phyloP scores from a whole-genome alignment of 92 coral and sea anemone species.

The Bergia sp. region DNA sequence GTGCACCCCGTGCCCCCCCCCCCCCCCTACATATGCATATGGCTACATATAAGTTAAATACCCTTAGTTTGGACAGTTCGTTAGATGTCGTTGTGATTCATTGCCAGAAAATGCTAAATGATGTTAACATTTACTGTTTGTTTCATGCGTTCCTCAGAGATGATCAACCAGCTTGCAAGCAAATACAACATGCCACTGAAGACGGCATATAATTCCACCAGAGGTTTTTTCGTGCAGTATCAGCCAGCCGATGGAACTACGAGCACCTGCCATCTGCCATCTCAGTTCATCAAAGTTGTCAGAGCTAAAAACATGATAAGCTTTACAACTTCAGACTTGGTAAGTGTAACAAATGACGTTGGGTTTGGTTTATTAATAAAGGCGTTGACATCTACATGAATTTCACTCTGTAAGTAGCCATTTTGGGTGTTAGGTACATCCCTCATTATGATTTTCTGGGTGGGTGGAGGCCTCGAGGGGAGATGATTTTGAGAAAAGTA shows the following conservation, averaged over 20 bases:
- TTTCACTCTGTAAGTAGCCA: too few species aligned
- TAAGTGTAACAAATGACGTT: conserved; percentile 39
- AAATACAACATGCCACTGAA: conserved; percentile 86
- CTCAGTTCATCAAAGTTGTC: conserved; percentile 82
- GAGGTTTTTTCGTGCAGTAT: conserved; percentile 90
- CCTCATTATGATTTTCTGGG: too few species aligned
- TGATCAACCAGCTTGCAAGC: conserved; percentile 85
- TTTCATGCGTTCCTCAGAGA: conserved; percentile 53
- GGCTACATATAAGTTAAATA: too few species aligned
- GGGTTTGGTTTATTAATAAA: too few species aligned
- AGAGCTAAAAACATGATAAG: conserved; percentile 74
- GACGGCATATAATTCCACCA: conserved; percentile 86
- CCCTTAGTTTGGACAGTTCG: too few species aligned
- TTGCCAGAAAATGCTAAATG: not conserved
- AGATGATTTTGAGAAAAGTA: too few species aligned
- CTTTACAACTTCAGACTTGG: conserved; percentile 91
- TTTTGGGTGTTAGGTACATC: too few species aligned
- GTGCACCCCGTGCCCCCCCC: too few species aligned
- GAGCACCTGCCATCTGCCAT: conserved; percentile 71
- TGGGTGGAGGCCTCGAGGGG: too few species aligned
- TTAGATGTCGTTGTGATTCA: not conserved
- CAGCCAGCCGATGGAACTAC: conserved; percentile 68
- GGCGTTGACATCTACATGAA: too few species aligned
- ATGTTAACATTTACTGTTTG: not conserved
- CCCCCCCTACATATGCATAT: too few species aligned